These are phyloP conservation scores for Ametastegia equiseti DNA, from an alignment of 2,888 invertebrate genomes.

Conservation along the genomic window DNA sequence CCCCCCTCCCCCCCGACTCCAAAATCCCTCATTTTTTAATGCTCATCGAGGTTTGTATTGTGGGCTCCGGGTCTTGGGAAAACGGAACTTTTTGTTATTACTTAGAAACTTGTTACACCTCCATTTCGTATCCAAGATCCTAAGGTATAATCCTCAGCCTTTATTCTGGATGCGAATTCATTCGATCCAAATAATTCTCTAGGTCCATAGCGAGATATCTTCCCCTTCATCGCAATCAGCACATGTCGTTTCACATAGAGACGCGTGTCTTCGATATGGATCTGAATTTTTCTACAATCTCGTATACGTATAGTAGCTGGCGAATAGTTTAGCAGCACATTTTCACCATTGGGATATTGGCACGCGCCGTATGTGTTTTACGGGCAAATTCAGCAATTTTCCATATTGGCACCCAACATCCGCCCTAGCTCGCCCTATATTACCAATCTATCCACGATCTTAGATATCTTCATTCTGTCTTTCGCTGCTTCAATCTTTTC, in stretches of 20 bases:
- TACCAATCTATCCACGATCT: background rate
- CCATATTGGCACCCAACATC: constrained; percentile 64
- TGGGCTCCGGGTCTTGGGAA: constrained; percentile 30
- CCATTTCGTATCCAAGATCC: constrained; percentile 12
- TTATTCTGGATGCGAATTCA: background rate
- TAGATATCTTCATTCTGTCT: background rate
- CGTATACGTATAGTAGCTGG: background rate
- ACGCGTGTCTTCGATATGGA: background rate
- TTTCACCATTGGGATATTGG: constrained; percentile 66
- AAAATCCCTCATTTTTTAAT: background rate
- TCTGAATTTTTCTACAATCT: constrained; percentile 33
- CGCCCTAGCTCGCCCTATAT: constrained; percentile 26
- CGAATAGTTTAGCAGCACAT: constrained; percentile 23
- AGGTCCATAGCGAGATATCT: background rate
- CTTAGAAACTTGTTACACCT: constrained; percentile 45
- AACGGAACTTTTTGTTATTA: constrained; percentile 43
- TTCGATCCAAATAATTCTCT: background rate
- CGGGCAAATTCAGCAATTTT: constrained; percentile 73
- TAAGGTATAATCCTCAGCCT: background rate
- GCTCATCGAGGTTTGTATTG: constrained; percentile 46
- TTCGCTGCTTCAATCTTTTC: constrained; percentile 3
- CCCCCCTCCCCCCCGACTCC: background rate
- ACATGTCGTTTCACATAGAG: background rate
- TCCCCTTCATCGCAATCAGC: constrained; percentile 2
- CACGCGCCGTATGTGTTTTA: constrained; percentile 72